A percentile compares a stretch with the other conserved stretches of the same genome.
Conservation (phyloP, 2,888 invertebrate species). For the Rambutsinella grinnellia region DNA sequence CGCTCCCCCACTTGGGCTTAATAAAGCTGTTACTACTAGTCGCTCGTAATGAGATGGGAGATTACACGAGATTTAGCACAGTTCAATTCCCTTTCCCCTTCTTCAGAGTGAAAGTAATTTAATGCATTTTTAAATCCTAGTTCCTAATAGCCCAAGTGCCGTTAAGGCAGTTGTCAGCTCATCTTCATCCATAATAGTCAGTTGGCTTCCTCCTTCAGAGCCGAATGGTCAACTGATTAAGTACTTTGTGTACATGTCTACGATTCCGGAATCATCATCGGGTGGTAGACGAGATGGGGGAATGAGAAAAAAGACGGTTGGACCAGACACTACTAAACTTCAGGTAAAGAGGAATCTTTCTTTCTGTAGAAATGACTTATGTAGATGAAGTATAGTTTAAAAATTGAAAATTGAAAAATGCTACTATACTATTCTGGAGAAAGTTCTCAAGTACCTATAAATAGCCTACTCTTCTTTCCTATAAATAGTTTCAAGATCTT, state of each 20-base stretch:
- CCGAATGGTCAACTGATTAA: conserved; percentile 76
- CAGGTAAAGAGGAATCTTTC: conserved; percentile 42
- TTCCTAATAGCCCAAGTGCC: conserved; percentile 70
- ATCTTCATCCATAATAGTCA: conserved; percentile 67
- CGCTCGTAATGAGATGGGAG: conserved; percentile 3
- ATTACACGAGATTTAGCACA: background rate
- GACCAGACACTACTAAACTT: conserved; percentile 52
- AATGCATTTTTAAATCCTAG: conserved; percentile 65
- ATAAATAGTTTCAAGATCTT: conserved; percentile 65
- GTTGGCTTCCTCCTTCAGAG: conserved; percentile 76
- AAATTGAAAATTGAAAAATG: too few relatives aligned
- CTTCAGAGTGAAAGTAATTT: background rate
- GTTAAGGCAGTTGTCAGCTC: conserved; percentile 71
- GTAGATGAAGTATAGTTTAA: background rate
- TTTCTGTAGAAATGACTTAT: background rate
- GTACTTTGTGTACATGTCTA: conserved; percentile 74
- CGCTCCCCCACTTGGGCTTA: background rate
- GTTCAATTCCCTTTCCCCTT: background rate
- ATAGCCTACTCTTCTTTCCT: conserved; percentile 16
- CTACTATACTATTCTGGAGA: too few relatives aligned
- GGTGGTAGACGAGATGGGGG: conserved; percentile 29
- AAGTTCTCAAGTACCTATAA: too few relatives aligned
- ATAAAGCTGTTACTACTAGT: conserved; percentile 2
- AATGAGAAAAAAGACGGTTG: conserved; percentile 40
- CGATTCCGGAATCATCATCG: conserved; percentile 16